Percentiles rank a stretch among this genome's conserved stretches.
phyloP scores from a whole-genome alignment of 2,888 invertebrate genomes.

The Lapara coniferarum region DNA sequence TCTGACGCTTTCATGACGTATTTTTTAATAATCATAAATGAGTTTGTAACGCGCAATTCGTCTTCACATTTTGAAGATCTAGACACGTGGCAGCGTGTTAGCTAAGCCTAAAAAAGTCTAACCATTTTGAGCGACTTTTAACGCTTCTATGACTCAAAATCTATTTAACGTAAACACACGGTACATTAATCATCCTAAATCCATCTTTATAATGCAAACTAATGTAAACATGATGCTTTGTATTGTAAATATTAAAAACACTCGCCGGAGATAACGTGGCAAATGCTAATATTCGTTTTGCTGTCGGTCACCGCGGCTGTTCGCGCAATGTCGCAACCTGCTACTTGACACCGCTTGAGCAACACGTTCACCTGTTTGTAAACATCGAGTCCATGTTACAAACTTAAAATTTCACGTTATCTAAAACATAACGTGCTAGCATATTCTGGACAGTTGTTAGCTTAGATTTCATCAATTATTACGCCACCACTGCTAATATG shows the following conservation, averaged over 20 bases:
- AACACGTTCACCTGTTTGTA: constrained; percentile 18
- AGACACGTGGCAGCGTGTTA: too few species aligned
- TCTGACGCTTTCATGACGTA: background rate
- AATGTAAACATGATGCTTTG: background rate
- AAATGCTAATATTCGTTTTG: constrained; percentile 14
- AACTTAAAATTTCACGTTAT: constrained; percentile 3
- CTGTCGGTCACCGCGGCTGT: constrained; percentile 36
- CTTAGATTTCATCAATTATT: background rate
- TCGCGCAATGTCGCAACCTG: constrained; percentile 47
- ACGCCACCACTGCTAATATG: background rate
- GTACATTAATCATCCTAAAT: too few species aligned
- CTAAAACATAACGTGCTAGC: background rate
- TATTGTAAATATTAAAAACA: background rate
- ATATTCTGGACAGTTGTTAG: background rate
- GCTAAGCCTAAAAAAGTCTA: too few species aligned
- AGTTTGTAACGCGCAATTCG: too few species aligned
- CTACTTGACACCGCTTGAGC: constrained; percentile 37
- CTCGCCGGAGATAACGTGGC: background rate
- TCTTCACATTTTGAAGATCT: too few species aligned
- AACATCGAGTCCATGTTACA: background rate
- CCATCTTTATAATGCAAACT: background rate
- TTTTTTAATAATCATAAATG: background rate
- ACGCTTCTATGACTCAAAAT: too few species aligned
- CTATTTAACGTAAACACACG: too few species aligned
- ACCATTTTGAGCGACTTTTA: too few species aligned